Percentiles rank a stretch among this genome's conserved stretches.
Conservation (phyloP, 2,797 vertebrate species). For the Neosalanx taihuensis region DNA sequence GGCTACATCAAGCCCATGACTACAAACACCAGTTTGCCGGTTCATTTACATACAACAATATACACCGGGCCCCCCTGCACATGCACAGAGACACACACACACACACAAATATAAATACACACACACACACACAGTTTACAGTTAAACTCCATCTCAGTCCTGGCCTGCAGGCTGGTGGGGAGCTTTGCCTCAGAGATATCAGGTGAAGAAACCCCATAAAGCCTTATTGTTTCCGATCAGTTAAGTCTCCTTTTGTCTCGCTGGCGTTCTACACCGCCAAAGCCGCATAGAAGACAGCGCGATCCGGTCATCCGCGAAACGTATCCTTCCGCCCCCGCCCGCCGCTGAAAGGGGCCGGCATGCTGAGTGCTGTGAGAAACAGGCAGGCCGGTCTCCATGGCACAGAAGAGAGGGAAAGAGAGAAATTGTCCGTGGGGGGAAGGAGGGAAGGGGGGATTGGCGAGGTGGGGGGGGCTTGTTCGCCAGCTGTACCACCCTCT, state of each 20-base stretch:
- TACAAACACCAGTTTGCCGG: slow-evolving; percentile 41
- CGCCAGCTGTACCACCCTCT: slow-evolving; percentile 51
- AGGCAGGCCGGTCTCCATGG: slow-evolving; percentile 52
- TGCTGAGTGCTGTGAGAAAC: slow-evolving; percentile 63
- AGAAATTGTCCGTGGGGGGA: slow-evolving; percentile 45
- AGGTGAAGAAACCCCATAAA: slow-evolving; percentile 23
- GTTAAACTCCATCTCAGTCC: slow-evolving; percentile 54
- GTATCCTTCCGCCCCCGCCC: slow-evolving; percentile 17
- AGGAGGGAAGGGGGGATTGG: slow-evolving; percentile 17
- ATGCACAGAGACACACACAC: slow-evolving; percentile 33
- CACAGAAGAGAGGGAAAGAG: slow-evolving; percentile 34
- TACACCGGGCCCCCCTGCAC: slow-evolving; percentile 49
- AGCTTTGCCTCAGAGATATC: background rate
- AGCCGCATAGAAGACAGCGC: background rate
- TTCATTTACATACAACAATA: slow-evolving; percentile 71
- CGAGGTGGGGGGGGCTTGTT: slow-evolving; percentile 42
- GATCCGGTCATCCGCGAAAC: slow-evolving; percentile 14
- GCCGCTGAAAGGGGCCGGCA: slow-evolving; percentile 16
- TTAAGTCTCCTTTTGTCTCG: slow-evolving; percentile 7
- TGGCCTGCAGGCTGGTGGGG: slow-evolving; percentile 14
- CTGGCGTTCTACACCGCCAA: background rate
- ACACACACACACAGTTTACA: slow-evolving; percentile 54
- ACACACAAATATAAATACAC: slow-evolving; percentile 41
- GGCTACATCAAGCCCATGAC: slow-evolving; percentile 51
- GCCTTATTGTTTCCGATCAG: slow-evolving; percentile 35